A percentile compares a stretch with the other conserved stretches of the same genome.
Conservation (phyloP, 2,797 vertebrate genomes). For the Glyptemys insculpta region DNA sequence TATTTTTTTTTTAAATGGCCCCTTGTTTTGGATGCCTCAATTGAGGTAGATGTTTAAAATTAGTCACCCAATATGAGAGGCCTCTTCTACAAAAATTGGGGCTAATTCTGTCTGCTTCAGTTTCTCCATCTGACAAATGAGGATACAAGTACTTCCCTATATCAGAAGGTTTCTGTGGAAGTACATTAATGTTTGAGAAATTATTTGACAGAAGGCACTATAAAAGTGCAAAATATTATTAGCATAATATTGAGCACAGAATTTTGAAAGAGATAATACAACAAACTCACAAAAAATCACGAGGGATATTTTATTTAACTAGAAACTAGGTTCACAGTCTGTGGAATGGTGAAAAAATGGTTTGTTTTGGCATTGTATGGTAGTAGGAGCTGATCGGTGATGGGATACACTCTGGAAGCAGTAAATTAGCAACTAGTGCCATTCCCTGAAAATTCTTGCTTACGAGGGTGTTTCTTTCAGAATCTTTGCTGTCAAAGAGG, state of each 20-base stretch:
- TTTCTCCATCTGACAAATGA: background rate
- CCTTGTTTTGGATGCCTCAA: background rate
- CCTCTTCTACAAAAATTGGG: too few relatives aligned
- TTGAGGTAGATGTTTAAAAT: constrained; percentile 1
- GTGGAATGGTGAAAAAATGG: background rate
- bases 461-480: background rate
- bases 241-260: background rate
- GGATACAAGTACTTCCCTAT: background rate
- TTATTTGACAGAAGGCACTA: background rate
- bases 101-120: background rate
- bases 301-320: background rate
- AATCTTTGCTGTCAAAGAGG: background rate
- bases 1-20: background rate
- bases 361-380: background rate
- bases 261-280: background rate
- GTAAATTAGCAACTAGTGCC: background rate
- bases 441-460: background rate
- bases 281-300: background rate
- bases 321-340: background rate
- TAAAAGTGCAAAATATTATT: background rate
- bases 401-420: background rate
- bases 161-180: background rate
- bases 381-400: accelerated
- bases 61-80: background rate
- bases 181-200: background rate